Conservation (phyloP, 2,113 vertebrate genomes). For the Ptychochromis oligacanthus region DNA sequence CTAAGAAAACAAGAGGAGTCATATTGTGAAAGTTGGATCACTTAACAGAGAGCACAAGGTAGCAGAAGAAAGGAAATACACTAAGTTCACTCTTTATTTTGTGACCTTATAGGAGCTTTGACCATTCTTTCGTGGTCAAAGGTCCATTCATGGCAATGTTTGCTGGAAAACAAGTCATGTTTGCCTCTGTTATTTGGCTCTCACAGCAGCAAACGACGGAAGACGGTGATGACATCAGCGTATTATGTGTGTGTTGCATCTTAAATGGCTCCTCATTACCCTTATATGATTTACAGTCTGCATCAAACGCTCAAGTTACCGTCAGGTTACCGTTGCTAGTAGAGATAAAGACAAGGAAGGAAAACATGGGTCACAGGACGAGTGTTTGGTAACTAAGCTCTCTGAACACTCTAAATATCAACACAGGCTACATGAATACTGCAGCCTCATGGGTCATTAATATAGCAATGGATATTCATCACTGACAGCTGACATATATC, state of each 20-base stretch:
- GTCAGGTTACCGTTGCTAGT: background rate
- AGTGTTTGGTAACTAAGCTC: conserved; percentile 26
- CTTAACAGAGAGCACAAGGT: background rate
- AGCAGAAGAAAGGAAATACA: background rate
- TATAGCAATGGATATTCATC: conserved; percentile 17
- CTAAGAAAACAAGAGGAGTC: background rate
- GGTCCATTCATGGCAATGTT: background rate
- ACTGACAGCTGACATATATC: conserved; percentile 21
- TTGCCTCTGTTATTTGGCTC: background rate
- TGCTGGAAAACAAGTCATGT: background rate
- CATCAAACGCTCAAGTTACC: conserved; percentile 25
- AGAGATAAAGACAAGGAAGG: conserved; percentile 10
- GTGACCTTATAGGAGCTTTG: background rate
- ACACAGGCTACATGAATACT: conserved; percentile 35
- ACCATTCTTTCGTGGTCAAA: too few relatives aligned
- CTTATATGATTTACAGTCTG: background rate
- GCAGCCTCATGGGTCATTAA: conserved; percentile 17
- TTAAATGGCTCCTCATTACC: background rate
- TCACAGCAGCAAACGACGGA: background rate
- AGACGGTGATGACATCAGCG: background rate
- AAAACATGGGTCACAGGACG: conserved; percentile 16
- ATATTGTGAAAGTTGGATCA: background rate
- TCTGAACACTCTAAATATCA: conserved; percentile 41
- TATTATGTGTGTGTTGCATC: background rate
- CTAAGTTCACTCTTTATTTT: background rate